Base-by-base conservation (phyloP, 1,140 invertebrate species). In the Dreissena rostriformis region DNA sequence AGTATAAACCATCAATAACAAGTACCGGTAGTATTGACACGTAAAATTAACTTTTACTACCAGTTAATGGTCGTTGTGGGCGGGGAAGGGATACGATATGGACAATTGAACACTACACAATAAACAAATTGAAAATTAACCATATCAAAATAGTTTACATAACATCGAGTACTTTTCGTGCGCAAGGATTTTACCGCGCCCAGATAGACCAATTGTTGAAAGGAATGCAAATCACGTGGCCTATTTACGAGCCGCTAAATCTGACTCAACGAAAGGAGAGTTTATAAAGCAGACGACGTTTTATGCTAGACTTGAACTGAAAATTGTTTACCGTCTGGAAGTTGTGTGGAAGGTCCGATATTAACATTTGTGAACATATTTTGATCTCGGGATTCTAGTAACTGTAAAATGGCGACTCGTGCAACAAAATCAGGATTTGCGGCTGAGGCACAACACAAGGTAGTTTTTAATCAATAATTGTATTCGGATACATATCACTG, bases 351-450 rank as follows among this genome's bases (percentile, higher is more conserved):
- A 29, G 24, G 14, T 8, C 11, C 11, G 29, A 15, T 67, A 67
- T 49, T 15, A 70, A 28, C 29, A 72, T 51, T 52, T n/a, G 11
- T 14, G 17, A 11, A 72, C 39, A 71, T 2, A 71, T 51, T 39
- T 39, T 8, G 39, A 39, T 39, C 39, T 39, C 39, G 8, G 39
- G 39, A 39, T 39, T 39, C 8, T 39, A 39, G 39, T 39, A 39
- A 72, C 39, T 53, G 14, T 15, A 82, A 74, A 73, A 57, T 73
- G 63, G 71, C 51, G 19, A 22, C 77, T 39, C 70, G 85, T 76
- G 80, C 82, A 61, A 53, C 74, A 49, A 86, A 85, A 85, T 81
- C 73, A 49, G 84, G 84, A 39, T 74, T 87, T 28, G 82, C 84
- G 29, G 70, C 72, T 6, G 86, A 86, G 51, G 82, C 86, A 0